Percentiles rank a stretch among this genome's conserved stretches.
Evolutionary conservation across 2,888 invertebrate genomes (phyloP).

Genomic region (Heliconius charithonia): DNA sequence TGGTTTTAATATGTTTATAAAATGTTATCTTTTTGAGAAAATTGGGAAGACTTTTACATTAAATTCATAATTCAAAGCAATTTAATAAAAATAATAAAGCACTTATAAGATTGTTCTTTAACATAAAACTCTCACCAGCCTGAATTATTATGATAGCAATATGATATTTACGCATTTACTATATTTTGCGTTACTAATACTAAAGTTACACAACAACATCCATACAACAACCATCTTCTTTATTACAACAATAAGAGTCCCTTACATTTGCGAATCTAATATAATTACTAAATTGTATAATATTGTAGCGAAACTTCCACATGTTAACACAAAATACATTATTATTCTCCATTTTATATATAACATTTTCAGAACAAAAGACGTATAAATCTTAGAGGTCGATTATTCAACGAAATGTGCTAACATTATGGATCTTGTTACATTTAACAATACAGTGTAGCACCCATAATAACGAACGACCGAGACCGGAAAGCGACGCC

Average conservation of each 20-base stretch:
- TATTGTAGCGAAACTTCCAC: background rate
- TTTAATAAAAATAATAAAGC: background rate
- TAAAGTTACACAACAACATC: no score
- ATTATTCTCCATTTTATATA: background rate
- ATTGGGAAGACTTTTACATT: background rate
- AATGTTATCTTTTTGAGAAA: no score
- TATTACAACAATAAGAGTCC: no score
- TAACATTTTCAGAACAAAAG: background rate
- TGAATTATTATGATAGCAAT: slow-evolving; percentile 9
- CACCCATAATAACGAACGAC: slow-evolving; percentile 30
- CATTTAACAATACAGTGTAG: slow-evolving; percentile 19
- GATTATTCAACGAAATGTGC: background rate
- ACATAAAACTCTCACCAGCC: background rate
- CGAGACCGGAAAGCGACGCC: slow-evolving; percentile 33
- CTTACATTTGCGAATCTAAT: background rate
- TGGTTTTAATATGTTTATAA: background rate
- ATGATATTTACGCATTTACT: background rate
- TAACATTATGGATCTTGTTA: slow-evolving; percentile 11
- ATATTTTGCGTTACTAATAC: background rate
- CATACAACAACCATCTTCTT: background rate
- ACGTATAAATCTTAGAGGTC: background rate
- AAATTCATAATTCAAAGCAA: background rate
- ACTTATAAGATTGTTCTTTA: background rate
- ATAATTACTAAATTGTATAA: background rate
- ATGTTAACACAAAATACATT: background rate